These are phyloP conservation scores for Parnassius apollo DNA, from an alignment of 2,888 invertebrate species.

Conservation along the genomic window DNA sequence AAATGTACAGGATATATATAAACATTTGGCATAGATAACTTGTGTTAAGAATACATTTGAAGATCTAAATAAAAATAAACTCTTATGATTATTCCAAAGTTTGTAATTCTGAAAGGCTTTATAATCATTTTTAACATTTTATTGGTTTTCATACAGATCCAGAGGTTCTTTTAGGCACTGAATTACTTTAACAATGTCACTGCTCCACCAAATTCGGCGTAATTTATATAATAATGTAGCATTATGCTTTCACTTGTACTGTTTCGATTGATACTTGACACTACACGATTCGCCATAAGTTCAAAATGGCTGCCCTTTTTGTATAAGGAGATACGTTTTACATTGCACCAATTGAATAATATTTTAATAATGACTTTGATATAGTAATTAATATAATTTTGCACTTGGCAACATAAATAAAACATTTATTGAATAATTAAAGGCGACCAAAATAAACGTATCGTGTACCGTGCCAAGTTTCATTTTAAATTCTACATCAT, in stretches of 20 bases:
- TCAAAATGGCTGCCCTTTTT: no score
- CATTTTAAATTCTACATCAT: not conserved
- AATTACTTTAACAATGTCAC: constrained; percentile 35
- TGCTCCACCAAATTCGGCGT: constrained; percentile 54
- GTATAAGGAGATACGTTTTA: no score
- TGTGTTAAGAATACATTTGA: constrained; percentile 56
- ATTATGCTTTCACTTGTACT: constrained; percentile 16
- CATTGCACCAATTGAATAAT: no score
- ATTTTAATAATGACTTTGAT: no score
- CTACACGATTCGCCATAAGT: not conserved
- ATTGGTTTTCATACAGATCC: constrained; percentile 46
- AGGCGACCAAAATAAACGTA: no score
- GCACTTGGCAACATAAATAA: no score
- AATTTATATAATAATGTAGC: constrained; percentile 29
- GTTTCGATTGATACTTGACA: not conserved
- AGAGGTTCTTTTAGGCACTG: constrained; percentile 77
- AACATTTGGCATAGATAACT: constrained; percentile 72
- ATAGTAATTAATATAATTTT: no score
- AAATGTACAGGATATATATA: constrained; percentile 64
- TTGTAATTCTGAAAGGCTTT: constrained; percentile 63
- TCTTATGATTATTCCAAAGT: constrained; percentile 46
- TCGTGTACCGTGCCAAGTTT: not conserved
- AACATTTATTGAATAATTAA: no score
- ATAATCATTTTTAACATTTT: constrained; percentile 45
- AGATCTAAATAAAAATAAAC: constrained; percentile 61